Conservation (phyloP, 1,140 invertebrate genomes). For the Neodiprion fabricii region DNA sequence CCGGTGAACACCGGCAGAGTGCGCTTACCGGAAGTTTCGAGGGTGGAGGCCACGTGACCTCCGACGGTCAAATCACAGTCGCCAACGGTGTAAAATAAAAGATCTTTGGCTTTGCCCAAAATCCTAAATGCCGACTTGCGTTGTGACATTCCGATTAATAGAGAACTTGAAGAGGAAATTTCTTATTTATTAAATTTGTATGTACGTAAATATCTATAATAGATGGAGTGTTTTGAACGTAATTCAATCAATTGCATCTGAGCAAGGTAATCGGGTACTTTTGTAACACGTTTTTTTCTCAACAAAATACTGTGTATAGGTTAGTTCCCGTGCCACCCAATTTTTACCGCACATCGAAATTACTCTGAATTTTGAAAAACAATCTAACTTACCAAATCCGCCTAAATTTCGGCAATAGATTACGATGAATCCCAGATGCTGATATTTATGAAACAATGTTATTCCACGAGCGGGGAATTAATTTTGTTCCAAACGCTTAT, state of each 20-base stretch:
- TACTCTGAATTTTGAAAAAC: background rate
- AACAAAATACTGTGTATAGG: constrained; percentile 22
- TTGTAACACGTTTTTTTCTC: constrained; percentile 13
- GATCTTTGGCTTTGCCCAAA: constrained; percentile 19
- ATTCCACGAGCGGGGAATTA: background rate
- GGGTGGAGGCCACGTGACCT: background rate
- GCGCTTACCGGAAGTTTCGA: constrained; percentile 31
- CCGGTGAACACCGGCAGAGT: constrained; percentile 17
- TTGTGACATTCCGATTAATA: constrained; percentile 35
- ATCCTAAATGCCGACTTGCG: constrained; percentile 37
- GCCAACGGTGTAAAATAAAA: constrained; percentile 20
- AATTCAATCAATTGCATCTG: constrained; percentile 22
- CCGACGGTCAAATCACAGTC: constrained; percentile 26
- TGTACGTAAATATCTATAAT: constrained; percentile 37
- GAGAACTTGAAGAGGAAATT: constrained; percentile 31
- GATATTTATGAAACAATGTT: background rate
- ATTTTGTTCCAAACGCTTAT: background rate
- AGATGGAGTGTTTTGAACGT: constrained; percentile 37
- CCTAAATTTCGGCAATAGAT: background rate
- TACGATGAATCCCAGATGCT: background rate
- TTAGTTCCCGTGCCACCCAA: constrained; percentile 19
- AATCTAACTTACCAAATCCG: background rate
- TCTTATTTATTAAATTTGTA: constrained; percentile 38
- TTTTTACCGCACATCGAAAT: background rate
- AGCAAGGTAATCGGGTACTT: constrained; percentile 31